phyloP scores from a whole-genome alignment of 2,888 invertebrate species.

The Gisinianus flammeolus region DNA sequence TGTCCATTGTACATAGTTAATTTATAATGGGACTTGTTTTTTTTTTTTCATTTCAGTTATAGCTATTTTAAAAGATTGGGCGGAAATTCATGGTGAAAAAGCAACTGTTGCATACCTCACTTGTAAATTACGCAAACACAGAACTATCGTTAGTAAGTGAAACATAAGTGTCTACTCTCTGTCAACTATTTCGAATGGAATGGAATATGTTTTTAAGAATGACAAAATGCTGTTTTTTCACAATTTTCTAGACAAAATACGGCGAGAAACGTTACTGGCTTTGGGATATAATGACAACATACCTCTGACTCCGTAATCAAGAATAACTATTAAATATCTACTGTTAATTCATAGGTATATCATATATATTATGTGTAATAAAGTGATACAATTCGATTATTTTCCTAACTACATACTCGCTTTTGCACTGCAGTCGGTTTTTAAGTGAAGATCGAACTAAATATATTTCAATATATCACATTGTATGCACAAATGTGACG shows the following conservation, averaged over 20 bases:
- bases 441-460: no score
- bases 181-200: neutral
- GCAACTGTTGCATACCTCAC: slow-evolving; percentile 35
- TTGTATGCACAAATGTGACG: no score
- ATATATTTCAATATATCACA: no score
- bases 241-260: slow-evolving; percentile 28
- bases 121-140: slow-evolving; percentile 29
- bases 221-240: neutral
- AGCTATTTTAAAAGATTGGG: slow-evolving; percentile 37
- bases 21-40: no score
- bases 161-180: neutral
- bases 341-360: no score
- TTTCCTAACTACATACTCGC: no score
- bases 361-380: no score
- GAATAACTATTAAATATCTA: no score
- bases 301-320: slow-evolving; percentile 29
- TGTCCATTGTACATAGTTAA: no score
- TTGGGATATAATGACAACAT: slow-evolving; percentile 35
- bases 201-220: neutral
- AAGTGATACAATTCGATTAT: no score
- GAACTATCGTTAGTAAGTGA: slow-evolving; percentile 39
- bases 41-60: no score
- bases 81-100: slow-evolving; percentile 27
- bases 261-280: slow-evolving; percentile 25
- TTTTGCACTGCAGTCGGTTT: no score